Base-by-base conservation (phyloP, 92 coral and sea anemone genomes). In the Zoanthus sansibaricus region DNA sequence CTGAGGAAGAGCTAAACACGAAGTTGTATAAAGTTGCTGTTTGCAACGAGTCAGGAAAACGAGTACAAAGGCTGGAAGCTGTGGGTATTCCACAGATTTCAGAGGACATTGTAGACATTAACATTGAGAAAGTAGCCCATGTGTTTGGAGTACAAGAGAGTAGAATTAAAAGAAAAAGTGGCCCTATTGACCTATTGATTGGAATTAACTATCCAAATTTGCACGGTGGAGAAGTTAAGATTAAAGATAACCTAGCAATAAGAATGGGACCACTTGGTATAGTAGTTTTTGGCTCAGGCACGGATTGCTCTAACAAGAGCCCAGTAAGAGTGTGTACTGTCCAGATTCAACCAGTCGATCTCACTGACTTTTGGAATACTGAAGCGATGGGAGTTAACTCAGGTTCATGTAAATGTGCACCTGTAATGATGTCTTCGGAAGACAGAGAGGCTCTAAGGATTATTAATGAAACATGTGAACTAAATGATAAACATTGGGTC, bases 201-300 rank as follows among this genome's bases (percentile, higher is more conserved):
- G 91, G 96, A 15, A 82, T 93, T 62, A 93, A 90, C 32, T 86
- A 91, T 31, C 92, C 96, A 9, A 79, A 76, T 11, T 89, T 91
- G 47, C 96, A 91, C 47, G 89, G 55, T 1, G 94, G 96, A 8
- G 86, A 93, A 86, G 89, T 89, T 25, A 91, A 86, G 66, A 83
- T 86, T 15, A 91, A 91, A 69, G 74, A 79, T 54, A 75, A 67
- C 54, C 72, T 91, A 5, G 92, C 89, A 14, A 86, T 72, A 47
- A 78, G 94, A 86, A 91, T 61, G 62, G 78, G 94, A 30, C 94
- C 92, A 37, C 78, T 91, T 2, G 93, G 93, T 3, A 88, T 92
- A 92, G 94, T 93, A 14, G 75, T 84, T 48, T 93, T 85, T 54
- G 92, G 90, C 64, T 58, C 16, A 58, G n/a, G 14, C 64, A 14